Evolutionary conservation across 1,140 invertebrate species (phyloP), one percentile per base, ranked within the genome.

Genomic region (Caerostris darwini): DNA sequence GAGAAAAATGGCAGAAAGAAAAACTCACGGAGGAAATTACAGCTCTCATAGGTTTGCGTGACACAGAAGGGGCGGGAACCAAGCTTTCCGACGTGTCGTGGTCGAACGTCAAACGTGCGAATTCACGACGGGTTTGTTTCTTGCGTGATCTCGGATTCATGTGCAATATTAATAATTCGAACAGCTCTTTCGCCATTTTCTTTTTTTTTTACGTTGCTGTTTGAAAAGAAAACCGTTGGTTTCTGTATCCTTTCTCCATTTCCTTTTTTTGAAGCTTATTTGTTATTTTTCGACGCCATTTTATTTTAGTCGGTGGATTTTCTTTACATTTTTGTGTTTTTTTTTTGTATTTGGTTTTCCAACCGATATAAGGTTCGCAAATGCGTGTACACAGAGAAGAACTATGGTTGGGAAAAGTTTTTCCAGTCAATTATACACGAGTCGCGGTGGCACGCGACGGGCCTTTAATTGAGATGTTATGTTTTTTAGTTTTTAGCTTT

Each of bases 131-230:
- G 53, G 56, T 57, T 58, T 83, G 17, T n/a, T 7, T 14, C 14
- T 54, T 50, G 71, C 71, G 82, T 83, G 53, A 53, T 12, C 82
- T 53, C 57, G 82, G 71, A 19, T 50, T 77, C 71, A 50, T 34
- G 71, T 77, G 71, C 82, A 58, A 83, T 83, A 83, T 83, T 83
- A 83, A 83, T 83, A 83, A 83, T 83, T 83, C 82, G 82, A 83
- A 83, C 82, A 19, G 82, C 82, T 83, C 82, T 83, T 83, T 83
- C 82, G 7, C 56, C 56, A 17, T 83, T 57, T 83, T 83, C 57
- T n/a, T 83, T 58, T 0, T 17, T 12, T 83, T 81, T 53, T 19
- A n/a, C 54, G 12, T 53, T 12, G 4, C 34, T 81, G 4, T 19
- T 19, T 53, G 19, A 10, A 50, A 10, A 67, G 34, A 50, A 77